These are phyloP conservation scores for Ibycter americanus DNA, from an alignment of 2,797 vertebrate genomes.

Conservation along the genomic window DNA sequence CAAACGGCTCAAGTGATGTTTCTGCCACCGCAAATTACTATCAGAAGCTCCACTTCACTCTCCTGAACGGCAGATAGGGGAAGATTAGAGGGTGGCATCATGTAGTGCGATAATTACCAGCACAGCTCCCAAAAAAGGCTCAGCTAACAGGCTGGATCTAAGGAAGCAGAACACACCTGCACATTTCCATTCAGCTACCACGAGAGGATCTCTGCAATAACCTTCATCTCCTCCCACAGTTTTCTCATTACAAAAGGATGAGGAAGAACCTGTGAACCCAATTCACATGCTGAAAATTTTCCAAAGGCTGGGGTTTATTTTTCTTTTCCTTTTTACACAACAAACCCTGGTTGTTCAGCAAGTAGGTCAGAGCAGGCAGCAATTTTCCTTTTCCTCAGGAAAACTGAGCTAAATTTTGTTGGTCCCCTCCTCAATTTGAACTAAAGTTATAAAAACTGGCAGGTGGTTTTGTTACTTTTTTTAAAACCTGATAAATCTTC, in stretches of 20 bases:
- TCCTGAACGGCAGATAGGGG: neutral
- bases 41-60: fast-evolving
- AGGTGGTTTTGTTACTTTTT: neutral
- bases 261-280: neutral
- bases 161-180: neutral
- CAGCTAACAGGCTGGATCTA: neutral
- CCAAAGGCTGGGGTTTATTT: neutral
- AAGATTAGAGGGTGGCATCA: neutral
- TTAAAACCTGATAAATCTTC: neutral
- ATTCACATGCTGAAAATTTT: neutral
- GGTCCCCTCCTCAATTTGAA: neutral
- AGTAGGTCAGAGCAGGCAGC: neutral
- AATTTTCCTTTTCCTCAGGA: neutral
- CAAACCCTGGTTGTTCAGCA: neutral
- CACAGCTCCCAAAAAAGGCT: neutral
- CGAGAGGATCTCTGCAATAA: neutral
- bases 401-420: neutral
- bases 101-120: neutral
- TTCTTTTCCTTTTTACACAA: neutral
- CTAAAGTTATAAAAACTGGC: neutral
- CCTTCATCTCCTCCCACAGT: neutral
- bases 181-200: neutral
- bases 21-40: neutral
- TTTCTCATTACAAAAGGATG: neutral
- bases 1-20: neutral